Evolutionary conservation across 2,113 vertebrate genomes (phyloP).

Genomic region (Pseudonaja textilis): DNA sequence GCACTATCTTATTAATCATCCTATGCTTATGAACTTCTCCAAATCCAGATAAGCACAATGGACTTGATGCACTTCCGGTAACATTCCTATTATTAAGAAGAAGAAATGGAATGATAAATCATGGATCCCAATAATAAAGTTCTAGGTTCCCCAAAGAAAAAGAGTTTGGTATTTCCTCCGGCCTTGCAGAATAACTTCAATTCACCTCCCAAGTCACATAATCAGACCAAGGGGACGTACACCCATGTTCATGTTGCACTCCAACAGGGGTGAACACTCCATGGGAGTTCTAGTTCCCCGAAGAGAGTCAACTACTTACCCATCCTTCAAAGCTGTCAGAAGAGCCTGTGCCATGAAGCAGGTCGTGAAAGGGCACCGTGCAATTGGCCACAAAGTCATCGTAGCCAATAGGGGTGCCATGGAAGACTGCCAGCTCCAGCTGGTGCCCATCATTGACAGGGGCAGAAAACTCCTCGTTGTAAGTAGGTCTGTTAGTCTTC

Average conservation of each 20-base stretch:
- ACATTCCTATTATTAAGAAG: background rate
- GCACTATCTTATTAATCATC: background rate
- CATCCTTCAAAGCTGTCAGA: conserved; percentile 89
- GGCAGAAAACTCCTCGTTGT: conserved; percentile 92
- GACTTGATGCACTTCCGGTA: background rate
- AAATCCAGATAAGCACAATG: background rate
- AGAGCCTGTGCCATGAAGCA: conserved; percentile 77
- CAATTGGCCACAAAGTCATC: conserved; percentile 98
- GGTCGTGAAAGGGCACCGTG: conserved; percentile 85
- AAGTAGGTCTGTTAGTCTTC: conserved; percentile 92
- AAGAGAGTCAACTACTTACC: conserved; percentile 76
- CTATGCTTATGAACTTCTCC: background rate
- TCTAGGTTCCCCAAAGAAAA: background rate
- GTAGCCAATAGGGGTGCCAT: conserved; percentile 95
- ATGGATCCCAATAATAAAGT: background rate
- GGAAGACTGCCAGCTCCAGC: conserved; percentile 91
- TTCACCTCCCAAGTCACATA: background rate
- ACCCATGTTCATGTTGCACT: background rate
- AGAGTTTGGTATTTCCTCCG: background rate
- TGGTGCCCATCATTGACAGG: conserved; percentile 81
- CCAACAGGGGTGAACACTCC: background rate
- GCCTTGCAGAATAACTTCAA: background rate
- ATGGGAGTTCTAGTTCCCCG: no score
- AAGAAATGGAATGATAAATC: background rate
- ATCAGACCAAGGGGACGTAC: background rate